Evolutionary conservation across 1,140 invertebrate genomes (phyloP).

Genomic region (Cotesia typhae): DNA sequence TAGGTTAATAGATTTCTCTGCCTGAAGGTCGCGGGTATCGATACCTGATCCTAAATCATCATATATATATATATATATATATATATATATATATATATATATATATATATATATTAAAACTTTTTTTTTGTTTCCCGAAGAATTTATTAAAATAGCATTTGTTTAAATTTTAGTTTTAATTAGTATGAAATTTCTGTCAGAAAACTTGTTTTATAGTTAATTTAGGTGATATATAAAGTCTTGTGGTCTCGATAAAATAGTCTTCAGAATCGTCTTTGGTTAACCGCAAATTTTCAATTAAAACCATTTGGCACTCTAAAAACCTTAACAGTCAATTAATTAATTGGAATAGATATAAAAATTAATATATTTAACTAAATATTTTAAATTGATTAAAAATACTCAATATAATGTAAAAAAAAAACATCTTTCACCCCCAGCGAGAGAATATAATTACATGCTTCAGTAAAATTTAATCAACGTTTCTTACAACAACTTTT

Average conservation of each 20-base stretch:
- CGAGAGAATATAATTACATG: no score
- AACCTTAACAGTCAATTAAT: constrained; percentile 19
- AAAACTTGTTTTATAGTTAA: constrained; percentile 2
- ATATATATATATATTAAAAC: no score
- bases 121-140: no score
- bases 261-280: constrained; percentile 19
- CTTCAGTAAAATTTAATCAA: no score
- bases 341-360: background rate
- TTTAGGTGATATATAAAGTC: background rate
- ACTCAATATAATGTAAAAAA: no score
- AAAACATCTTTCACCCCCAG: no score
- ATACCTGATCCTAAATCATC: background rate
- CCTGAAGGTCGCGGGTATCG: constrained; percentile 52
- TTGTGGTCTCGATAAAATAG: constrained; percentile 19
- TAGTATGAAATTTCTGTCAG: background rate
- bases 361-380: background rate
- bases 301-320: constrained; percentile 17
- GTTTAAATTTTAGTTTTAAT: background rate
- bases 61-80: no score
- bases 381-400: no score
- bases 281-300: constrained; percentile 27
- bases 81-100: no score
- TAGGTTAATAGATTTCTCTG: constrained; percentile 56
- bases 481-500: no score
- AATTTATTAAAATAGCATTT: background rate